Percentiles rank a stretch among this genome's conserved stretches.
These are phyloP conservation scores for Climacteris rufus DNA, from an alignment of 2,113 vertebrate species.

Conservation along the genomic window DNA sequence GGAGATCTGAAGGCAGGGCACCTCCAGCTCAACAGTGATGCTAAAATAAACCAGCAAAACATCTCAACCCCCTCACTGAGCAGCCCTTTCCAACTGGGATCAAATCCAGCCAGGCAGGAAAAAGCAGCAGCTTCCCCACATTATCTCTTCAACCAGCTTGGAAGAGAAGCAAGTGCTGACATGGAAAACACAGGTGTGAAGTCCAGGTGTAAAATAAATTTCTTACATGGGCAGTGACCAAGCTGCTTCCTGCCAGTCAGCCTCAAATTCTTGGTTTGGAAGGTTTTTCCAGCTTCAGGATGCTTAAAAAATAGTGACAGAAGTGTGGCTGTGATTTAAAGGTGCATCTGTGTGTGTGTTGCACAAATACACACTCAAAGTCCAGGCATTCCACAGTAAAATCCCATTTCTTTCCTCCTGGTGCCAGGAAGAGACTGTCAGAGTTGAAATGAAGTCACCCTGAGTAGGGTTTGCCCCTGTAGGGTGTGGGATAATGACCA, in stretches of 20 bases:
- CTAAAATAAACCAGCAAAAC: not conserved
- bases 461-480: not conserved
- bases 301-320: rapidly evolving
- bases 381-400: not conserved
- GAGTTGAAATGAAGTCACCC: not conserved
- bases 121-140: not conserved
- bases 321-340: rapidly evolving
- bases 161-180: not conserved
- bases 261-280: not conserved
- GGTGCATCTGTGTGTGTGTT: not conserved
- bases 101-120: not conserved
- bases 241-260: not conserved
- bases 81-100: not conserved
- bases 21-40: not conserved
- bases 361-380: not conserved
- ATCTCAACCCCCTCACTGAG: too few species aligned
- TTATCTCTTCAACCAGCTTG: not conserved
- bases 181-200: not conserved
- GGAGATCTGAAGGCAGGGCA: not conserved
- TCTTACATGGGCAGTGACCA: rapidly evolving
- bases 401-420: not conserved
- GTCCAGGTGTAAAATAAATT: not conserved
- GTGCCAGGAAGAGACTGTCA: not conserved
- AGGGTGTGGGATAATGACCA: not conserved
- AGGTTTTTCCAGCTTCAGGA: not conserved